These are phyloP conservation scores for Spatulosminthurus flaviceps DNA, from an alignment of 2,888 invertebrate genomes.

Conservation along the genomic window DNA sequence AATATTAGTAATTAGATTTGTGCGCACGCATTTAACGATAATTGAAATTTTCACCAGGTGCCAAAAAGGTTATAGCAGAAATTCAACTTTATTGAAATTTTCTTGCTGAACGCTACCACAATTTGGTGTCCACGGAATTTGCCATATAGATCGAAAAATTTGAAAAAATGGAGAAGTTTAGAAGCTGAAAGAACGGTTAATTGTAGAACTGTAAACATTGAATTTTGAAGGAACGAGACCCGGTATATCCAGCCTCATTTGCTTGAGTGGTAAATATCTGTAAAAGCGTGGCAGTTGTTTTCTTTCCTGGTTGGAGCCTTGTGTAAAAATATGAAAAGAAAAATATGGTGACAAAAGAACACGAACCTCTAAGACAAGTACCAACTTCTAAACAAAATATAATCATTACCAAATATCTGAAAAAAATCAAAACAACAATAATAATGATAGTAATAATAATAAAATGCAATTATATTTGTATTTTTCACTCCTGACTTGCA, in stretches of 20 bases:
- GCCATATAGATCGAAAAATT: too few species aligned
- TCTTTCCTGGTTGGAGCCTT: neutral
- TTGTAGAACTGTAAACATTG: too few species aligned
- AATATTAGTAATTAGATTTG: too few species aligned
- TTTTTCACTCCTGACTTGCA: conserved; percentile 30
- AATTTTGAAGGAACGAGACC: too few species aligned
- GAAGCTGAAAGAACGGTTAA: too few species aligned
- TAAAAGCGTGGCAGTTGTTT: neutral
- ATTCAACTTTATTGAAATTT: neutral
- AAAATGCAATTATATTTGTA: conserved; percentile 45
- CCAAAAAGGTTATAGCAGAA: conserved; percentile 25
- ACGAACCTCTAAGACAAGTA: conserved; percentile 27
- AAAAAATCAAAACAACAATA: conserved; percentile 19
- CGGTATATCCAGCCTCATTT: neutral
- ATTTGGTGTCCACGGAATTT: too few species aligned
- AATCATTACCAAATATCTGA: conserved; percentile 40
- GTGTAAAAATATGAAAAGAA: neutral
- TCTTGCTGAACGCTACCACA: too few species aligned
- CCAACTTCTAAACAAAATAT: conserved; percentile 21
- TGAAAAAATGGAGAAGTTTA: too few species aligned
- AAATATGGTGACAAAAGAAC: neutral
- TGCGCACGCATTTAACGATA: too few species aligned
- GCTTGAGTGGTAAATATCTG: neutral
- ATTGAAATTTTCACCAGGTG: conserved; percentile 37
- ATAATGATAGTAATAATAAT: conserved; percentile 27